Conservation (phyloP, 2,797 vertebrate genomes). For the Acanthopagrus latus region DNA sequence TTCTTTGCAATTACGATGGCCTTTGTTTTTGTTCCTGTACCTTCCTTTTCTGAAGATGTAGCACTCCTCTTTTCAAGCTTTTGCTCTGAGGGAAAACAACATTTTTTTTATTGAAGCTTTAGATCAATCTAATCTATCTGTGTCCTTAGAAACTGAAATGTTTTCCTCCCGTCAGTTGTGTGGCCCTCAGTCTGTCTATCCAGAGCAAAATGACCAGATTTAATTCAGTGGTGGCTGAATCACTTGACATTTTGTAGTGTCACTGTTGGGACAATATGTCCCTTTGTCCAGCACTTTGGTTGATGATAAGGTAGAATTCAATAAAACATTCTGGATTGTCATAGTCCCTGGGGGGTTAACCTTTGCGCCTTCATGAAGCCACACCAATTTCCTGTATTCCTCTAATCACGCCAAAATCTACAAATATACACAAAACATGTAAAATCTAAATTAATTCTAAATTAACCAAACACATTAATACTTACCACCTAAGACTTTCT, state of each 20-base stretch:
- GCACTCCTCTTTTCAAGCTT: not conserved
- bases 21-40: conserved; percentile 43
- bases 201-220: not conserved
- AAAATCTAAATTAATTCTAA: not conserved
- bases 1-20: conserved; percentile 8
- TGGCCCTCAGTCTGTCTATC: too few species aligned
- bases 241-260: not conserved
- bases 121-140: too few species aligned
- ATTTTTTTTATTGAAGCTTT: not conserved
- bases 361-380: not conserved
- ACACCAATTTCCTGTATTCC: not conserved
- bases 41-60: conserved; percentile 12
- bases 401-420: not conserved
- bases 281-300: not conserved
- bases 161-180: too few species aligned
- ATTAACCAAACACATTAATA: not conserved
- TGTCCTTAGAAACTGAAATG: too few species aligned
- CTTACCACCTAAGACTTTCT: not conserved
- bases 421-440: not conserved
- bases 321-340: too few species aligned
- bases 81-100: not conserved
- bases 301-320: not conserved
- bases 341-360: not conserved
- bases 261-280: not conserved
- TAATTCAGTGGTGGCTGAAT: not conserved